Evolutionary conservation across 64 coral and sea anemone genomes (phyloP), one percentile per base, ranked within the genome.

Genomic region (Platygyra sinensis): DNA sequence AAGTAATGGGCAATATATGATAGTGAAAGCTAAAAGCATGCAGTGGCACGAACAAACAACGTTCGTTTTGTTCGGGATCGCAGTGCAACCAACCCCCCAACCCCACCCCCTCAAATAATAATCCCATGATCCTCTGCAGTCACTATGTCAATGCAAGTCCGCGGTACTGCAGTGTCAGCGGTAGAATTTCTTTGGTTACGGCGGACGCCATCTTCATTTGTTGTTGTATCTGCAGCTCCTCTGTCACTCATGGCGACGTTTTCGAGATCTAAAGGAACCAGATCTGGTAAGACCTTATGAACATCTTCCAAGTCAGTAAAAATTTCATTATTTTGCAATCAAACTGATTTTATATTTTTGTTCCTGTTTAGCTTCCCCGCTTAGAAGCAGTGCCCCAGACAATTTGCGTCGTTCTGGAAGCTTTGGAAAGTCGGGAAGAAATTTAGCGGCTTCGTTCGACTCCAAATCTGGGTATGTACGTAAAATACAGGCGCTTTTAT

Each of bases 381-480:
- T 97, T 46, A 77, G 95, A 27, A 97, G 83, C 65, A 82, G 20
- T 28, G 86, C 95, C 7, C 88, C 95, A 2, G 91, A 85, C 8
- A 94, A 86, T 89, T 42, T 94, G 33, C 91, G 95, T 39, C 95
- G 88, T 59, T 97, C 95, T 72, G 95, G 95, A 30, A 97, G 92
- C 63, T 94, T 97, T 75, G 91, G 95, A 24, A 97, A 94, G 78
- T 97, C 95, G 0, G 94, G 91, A 18, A 76, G 65, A 91, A 71
- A 85, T 72, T 77, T 97, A 27, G 95, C 95, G 10, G 95, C 95
- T 59, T 97, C 95, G 2, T 91, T 97, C 52, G 95, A 97, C 31
- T 85, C 87, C 50, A 91, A 85, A 85, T 71, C 81, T 49, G 39
- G 81, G 81, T 85, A 69, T 42, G 81, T 27, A 27, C 10, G 5